phyloP scores from a whole-genome alignment of 2,888 invertebrate genomes.

The Chrysolina haemoptera region DNA sequence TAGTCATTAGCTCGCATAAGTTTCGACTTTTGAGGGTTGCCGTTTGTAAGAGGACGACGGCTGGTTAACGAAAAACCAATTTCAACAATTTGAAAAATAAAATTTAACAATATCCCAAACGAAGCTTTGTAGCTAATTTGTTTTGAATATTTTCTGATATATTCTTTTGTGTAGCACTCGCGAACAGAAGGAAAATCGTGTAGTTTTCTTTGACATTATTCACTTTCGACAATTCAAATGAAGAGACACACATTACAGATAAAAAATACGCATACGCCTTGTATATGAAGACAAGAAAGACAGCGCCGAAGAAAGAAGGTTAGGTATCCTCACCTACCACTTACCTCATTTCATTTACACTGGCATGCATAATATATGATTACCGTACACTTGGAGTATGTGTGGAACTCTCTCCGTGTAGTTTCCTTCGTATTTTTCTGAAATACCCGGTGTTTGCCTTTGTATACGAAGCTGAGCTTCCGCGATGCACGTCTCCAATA shows the following conservation, averaged over 20 bases:
- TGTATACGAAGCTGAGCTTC: background rate
- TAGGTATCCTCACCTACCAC: constrained; percentile 3
- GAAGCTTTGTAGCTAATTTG: no score
- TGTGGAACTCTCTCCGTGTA: background rate
- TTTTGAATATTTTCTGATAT: no score
- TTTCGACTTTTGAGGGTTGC: no score
- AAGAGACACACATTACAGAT: background rate
- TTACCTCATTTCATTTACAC: background rate
- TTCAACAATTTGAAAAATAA: no score
- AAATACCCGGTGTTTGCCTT: background rate
- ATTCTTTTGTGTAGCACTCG: no score
- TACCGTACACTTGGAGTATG: background rate
- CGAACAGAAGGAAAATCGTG: no score
- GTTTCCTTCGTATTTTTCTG: background rate
- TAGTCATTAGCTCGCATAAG: no score
- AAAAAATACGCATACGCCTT: background rate
- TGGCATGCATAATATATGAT: background rate
- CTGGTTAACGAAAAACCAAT: no score
- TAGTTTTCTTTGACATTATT: no score
- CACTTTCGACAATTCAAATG: no score
- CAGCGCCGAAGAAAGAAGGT: background rate
- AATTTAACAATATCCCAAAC: no score
- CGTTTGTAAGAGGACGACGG: no score
- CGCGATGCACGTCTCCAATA: background rate
- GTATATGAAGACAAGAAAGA: background rate